Conservation (phyloP, 1,140 invertebrate genomes). For the Temnothorax curvispinosus region DNA sequence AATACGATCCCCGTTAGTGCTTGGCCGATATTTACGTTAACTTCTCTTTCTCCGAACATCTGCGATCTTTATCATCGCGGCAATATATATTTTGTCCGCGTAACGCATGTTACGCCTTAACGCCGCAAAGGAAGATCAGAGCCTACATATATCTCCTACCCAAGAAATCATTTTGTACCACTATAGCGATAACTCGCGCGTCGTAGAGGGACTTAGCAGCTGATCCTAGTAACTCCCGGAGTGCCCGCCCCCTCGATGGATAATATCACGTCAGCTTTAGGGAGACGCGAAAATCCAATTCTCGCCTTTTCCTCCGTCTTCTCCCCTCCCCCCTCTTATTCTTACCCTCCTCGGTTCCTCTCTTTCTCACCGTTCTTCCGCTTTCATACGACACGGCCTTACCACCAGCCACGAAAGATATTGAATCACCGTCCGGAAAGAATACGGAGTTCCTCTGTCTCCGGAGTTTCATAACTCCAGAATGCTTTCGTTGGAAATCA, state of each 20-base stretch:
- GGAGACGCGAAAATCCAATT: slow-evolving; percentile 61
- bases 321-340: background rate
- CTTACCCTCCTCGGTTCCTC: background rate
- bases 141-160: background rate
- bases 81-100: background rate
- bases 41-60: background rate
- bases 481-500: slow-evolving; percentile 50
- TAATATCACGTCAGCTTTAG: slow-evolving; percentile 62
- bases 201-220: slow-evolving; percentile 53
- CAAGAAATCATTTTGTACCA: slow-evolving; percentile 58
- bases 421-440: slow-evolving; percentile 61
- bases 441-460: slow-evolving; percentile 62
- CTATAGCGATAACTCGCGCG: slow-evolving; percentile 52
- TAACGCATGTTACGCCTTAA: background rate
- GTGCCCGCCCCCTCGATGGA: slow-evolving; percentile 46
- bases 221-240: slow-evolving; percentile 53
- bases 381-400: slow-evolving; percentile 27
- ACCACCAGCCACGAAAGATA: slow-evolving; percentile 47
- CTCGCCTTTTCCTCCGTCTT: background rate
- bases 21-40: background rate
- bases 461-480: slow-evolving; percentile 53
- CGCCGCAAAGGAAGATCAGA: background rate
- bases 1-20: background rate
- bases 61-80: background rate
- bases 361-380: background rate